These are phyloP conservation scores for Parthenolecanium corni DNA, from an alignment of 2,888 invertebrate genomes.

Conservation along the genomic window DNA sequence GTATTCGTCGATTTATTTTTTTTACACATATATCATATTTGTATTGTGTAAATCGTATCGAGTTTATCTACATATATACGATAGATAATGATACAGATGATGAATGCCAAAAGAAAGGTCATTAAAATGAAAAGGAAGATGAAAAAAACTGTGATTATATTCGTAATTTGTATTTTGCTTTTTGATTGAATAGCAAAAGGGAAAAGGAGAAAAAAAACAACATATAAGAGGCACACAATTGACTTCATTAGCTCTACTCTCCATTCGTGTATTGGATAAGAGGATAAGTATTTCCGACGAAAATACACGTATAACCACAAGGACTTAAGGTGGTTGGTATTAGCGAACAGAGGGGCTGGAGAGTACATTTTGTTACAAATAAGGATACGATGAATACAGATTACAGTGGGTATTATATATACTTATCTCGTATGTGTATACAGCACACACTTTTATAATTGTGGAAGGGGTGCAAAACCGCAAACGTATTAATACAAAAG, in stretches of 20 bases:
- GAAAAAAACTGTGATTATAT: not conserved
- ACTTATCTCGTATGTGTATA: not conserved
- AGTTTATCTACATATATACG: too few species aligned
- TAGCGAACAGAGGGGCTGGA: not conserved
- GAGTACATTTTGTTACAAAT: slow-evolving; percentile 8
- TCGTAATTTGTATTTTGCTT: slow-evolving; percentile 3
- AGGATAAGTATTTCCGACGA: not conserved
- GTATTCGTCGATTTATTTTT: too few species aligned
- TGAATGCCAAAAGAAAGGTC: too few species aligned
- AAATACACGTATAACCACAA: not conserved
- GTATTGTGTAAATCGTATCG: too few species aligned
- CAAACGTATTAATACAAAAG: slow-evolving; percentile 24
- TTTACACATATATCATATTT: too few species aligned
- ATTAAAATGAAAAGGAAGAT: not conserved
- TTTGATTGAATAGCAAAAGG: slow-evolving; percentile 9
- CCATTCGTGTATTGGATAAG: not conserved
- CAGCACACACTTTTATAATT: not conserved
- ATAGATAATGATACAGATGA: too few species aligned
- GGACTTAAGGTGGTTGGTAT: too few species aligned
- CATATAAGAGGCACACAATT: slow-evolving; percentile 2
- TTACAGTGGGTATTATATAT: too few species aligned
- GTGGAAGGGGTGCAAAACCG: slow-evolving; percentile 12
- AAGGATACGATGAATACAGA: not conserved
- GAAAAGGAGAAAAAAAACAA: too few species aligned
- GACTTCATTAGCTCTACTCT: slow-evolving; percentile 17